These are phyloP conservation scores for Trypoxylon attenuatum DNA, from an alignment of 2,888 invertebrate species.

Conservation along the genomic window DNA sequence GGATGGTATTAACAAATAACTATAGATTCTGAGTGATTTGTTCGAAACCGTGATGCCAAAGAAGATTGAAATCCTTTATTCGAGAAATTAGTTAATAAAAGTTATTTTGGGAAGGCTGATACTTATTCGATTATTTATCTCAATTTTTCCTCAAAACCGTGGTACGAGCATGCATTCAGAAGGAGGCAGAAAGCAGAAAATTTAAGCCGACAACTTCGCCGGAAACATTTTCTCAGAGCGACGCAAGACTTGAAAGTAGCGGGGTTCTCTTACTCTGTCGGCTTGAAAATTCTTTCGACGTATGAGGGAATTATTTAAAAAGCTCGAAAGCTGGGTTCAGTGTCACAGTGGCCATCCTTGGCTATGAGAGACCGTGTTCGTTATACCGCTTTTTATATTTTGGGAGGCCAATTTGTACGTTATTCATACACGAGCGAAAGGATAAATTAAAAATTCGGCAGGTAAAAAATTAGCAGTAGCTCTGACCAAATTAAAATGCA, in stretches of 20 bases:
- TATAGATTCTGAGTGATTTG: too few relatives aligned
- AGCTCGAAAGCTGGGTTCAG: constrained; percentile 9
- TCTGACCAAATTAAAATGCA: too few relatives aligned
- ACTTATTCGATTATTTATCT: constrained; percentile 38
- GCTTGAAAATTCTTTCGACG: constrained; percentile 31
- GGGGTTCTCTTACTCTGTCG: constrained; percentile 1
- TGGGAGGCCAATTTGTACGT: too few relatives aligned
- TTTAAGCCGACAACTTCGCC: constrained; percentile 36
- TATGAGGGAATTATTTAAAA: constrained; percentile 19
- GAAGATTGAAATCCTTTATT: constrained; percentile 14
- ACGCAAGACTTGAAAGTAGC: constrained; percentile 6
- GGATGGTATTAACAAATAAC: too few relatives aligned
- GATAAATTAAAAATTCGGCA: too few relatives aligned
- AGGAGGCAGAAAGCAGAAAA: constrained; percentile 32
- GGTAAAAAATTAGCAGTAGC: too few relatives aligned
- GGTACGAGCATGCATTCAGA: constrained; percentile 7
- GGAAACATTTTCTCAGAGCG: constrained; percentile 22
- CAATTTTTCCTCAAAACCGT: constrained; percentile 18
- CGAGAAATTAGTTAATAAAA: constrained; percentile 22
- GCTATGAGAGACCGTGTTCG: too few relatives aligned
- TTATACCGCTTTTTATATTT: too few relatives aligned
- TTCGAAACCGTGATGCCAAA: neutral
- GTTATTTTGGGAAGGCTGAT: constrained; percentile 1
- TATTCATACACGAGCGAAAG: too few relatives aligned
- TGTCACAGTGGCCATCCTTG: neutral